A percentile compares a stretch with the other conserved stretches of the same genome.
These are phyloP conservation scores for Acleris sparsana DNA, from an alignment of 2,888 invertebrate species.

Conservation along the genomic window DNA sequence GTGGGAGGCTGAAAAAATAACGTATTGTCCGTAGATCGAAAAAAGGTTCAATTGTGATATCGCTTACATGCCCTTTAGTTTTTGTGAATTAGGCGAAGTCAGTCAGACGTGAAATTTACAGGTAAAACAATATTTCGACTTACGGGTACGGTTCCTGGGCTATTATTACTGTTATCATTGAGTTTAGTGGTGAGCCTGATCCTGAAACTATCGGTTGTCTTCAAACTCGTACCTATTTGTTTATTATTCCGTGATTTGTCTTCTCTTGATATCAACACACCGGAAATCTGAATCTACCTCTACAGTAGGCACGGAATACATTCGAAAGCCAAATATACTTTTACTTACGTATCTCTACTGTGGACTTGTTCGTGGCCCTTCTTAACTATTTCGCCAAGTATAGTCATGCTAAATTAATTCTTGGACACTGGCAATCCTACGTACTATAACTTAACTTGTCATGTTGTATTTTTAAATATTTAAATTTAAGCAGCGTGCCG, in stretches of 20 bases:
- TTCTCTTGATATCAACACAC: no score
- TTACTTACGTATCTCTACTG: no score
- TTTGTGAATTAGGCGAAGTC: conserved; percentile 32
- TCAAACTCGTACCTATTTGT: no score
- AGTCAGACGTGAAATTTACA: conserved; percentile 33
- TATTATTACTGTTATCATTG: neutral
- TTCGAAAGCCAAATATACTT: no score
- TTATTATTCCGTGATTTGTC: no score
- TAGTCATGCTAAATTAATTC: no score
- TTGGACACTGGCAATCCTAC: neutral
- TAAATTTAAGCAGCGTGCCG: conserved; percentile 54
- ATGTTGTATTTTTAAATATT: neutral
- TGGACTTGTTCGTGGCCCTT: no score
- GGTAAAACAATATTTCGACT: conserved; percentile 18
- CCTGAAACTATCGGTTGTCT: neutral
- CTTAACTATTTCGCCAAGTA: no score
- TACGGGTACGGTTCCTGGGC: neutral
- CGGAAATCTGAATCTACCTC: no score
- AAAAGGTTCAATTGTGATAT: conserved; percentile 51
- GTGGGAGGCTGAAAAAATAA: conserved; percentile 63
- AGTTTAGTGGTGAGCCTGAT: neutral
- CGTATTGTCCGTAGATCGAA: conserved; percentile 56
- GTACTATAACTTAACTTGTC: neutral
- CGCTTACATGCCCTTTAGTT: conserved; percentile 43
- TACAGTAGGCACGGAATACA: no score